Base-by-base conservation (phyloP, 2,113 vertebrate species). In the Oreochromis aureus region DNA sequence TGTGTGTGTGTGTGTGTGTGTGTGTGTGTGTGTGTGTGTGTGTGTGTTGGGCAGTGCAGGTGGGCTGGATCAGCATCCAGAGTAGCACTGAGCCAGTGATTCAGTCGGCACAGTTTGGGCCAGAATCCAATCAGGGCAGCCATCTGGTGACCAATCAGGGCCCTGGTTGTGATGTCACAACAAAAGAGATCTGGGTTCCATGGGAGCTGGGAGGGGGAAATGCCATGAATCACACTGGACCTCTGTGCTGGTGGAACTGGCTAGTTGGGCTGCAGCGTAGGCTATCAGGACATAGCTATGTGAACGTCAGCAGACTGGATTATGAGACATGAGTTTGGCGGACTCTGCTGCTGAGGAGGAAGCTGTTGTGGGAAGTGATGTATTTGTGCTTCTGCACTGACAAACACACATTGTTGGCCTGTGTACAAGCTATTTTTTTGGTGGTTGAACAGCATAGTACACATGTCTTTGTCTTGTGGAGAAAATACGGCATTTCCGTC, bases 111-210 rank as follows among this genome's bases (percentile, higher is more conserved):
- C 93, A 95, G 89, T 95, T 95, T 95, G 93, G 95, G 94, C 89
- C 27, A 59, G 71, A 85, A 90, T 96, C 96, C 95, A 96, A 93
- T 94, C 94, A 94, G 93, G 91, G 91, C 92, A 93, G 94, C 94
- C 95, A 95, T 96, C 96, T 96, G 95, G 93, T 95, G 94, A 95
- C 95, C 96, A 96, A 96, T 96, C 95, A 95, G 92, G 91, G 92
- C 86, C 87, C 92, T 91, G 76, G 93, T 90, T 93, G 88, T 95
- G 95, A 95, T 95, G 95, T 95, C 95, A 96, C 91, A 84, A 94
- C 73, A 82, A 91, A 82, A 80, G 87, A 87, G 87, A 87, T 87
- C 27, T 71, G 89, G 89, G 86, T 90, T 93, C 73, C 86, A 78
- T 89, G 86, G 90, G 92, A 91, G 82, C 83, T 81, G 86, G 84